Evolutionary conservation across 2,888 invertebrate species (phyloP).

Genomic region (Vannuccia rotundouncinata): DNA sequence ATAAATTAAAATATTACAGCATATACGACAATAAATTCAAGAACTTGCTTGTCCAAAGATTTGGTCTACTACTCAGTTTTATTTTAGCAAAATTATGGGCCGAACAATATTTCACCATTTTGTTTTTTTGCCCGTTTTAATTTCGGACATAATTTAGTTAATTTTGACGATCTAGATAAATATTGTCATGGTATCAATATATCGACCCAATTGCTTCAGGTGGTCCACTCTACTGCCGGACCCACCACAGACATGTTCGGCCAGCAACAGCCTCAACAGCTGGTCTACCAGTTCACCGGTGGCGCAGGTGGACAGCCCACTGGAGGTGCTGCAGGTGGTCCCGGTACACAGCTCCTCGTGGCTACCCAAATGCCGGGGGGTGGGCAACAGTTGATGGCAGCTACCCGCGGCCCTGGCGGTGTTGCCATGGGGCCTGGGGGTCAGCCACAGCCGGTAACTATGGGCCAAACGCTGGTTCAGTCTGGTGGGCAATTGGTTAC

Average conservation of each 20-base stretch:
- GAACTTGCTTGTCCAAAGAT: no score
- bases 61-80: no score
- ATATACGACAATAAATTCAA: no score
- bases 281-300: constrained; percentile 40
- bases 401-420: background rate
- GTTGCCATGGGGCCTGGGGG: background rate
- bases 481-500: background rate
- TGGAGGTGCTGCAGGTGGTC: background rate
- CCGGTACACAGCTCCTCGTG: background rate
- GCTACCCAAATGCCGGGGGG: background rate
- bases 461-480: background rate
- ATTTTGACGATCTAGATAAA: no score
- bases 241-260: constrained; percentile 43
- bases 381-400: background rate
- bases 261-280: constrained; percentile 41
- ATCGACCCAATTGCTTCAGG: no score
- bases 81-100: no score
- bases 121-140: no score
- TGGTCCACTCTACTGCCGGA: constrained; percentile 37
- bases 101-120: no score
- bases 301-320: background rate
- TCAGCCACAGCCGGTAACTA: no score
- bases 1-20: no score
- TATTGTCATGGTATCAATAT: no score
- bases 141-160: no score